phyloP scores from a whole-genome alignment of 2,888 invertebrate species.

The Pyrochroa serraticornis region DNA sequence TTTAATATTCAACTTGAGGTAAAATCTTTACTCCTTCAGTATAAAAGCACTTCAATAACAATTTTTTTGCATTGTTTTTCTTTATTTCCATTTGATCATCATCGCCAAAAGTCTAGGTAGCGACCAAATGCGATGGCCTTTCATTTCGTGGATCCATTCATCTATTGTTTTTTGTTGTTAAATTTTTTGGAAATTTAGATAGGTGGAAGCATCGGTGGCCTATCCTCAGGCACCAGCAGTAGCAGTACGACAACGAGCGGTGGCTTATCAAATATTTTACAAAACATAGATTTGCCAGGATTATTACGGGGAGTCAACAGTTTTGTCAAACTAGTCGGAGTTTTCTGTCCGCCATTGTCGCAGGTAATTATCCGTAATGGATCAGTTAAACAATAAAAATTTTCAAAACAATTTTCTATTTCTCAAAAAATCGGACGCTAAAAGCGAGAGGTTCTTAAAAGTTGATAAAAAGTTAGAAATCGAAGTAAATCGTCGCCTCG shows the following conservation, averaged over 20 bases:
- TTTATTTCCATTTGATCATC: conserved; percentile 2
- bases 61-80: neutral
- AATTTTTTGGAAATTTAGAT: conserved; percentile 29
- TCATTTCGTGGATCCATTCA: neutral
- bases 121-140: conserved; percentile 29
- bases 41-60: neutral
- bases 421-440: neutral
- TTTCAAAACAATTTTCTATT: conserved; percentile 2
- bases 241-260: conserved; percentile 33
- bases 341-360: conserved; percentile 54
- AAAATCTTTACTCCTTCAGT: too few relatives aligned
- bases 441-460: too few relatives aligned
- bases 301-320: conserved; percentile 51
- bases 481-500: too few relatives aligned
- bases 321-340: conserved; percentile 53
- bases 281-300: conserved; percentile 50
- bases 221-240: conserved; percentile 4
- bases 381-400: neutral
- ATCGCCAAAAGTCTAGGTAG: conserved; percentile 40
- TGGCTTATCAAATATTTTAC: conserved; percentile 47
- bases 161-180: conserved; percentile 1
- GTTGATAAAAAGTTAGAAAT: too few relatives aligned
- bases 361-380: conserved; percentile 50
- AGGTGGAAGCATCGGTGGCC: conserved; percentile 18
- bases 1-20: too few relatives aligned